Percentiles rank a stretch among this genome's conserved stretches.
These are phyloP conservation scores for Ephydatia muelleri DNA, from an alignment of 37 sponge, comb jelly and placozoan species.

Conservation along the genomic window DNA sequence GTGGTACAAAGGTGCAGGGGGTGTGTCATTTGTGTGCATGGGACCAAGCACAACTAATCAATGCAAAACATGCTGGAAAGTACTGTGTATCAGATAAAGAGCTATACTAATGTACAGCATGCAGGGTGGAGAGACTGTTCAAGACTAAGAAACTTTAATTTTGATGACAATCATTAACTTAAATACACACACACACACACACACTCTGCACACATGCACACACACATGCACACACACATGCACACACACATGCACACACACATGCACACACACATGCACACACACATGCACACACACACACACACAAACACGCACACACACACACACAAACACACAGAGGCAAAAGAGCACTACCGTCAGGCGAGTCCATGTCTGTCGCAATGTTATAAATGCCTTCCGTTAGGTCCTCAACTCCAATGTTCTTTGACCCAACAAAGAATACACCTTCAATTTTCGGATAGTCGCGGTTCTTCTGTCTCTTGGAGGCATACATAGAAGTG, in stretches of 20 bases:
- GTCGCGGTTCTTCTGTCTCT: conserved; percentile 16
- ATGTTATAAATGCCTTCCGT: conserved; percentile 48
- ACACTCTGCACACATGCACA: neutral
- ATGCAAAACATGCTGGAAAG: no score
- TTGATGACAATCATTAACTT: no score
- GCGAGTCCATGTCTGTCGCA: conserved; percentile 53
- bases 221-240: neutral
- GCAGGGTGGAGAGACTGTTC: no score
- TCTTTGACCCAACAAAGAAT: conserved; percentile 44
- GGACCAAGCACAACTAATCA: no score
- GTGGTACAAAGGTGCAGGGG: no score
- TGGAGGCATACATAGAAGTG: conserved; percentile 21
- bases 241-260: neutral
- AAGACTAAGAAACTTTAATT: no score
- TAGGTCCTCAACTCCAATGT: conserved; percentile 18
- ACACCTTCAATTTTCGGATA: conserved; percentile 39
- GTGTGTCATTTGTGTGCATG: no score
- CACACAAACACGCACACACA: neutral
- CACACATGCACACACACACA: neutral
- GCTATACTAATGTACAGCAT: no score
- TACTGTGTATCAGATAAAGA: no score
- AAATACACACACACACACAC: no score
- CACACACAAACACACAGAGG: neutral
- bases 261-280: neutral
- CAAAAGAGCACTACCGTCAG: conserved; percentile 21